These are phyloP conservation scores for Ibycter americanus DNA, from an alignment of 2,797 vertebrate species.

Conservation along the genomic window DNA sequence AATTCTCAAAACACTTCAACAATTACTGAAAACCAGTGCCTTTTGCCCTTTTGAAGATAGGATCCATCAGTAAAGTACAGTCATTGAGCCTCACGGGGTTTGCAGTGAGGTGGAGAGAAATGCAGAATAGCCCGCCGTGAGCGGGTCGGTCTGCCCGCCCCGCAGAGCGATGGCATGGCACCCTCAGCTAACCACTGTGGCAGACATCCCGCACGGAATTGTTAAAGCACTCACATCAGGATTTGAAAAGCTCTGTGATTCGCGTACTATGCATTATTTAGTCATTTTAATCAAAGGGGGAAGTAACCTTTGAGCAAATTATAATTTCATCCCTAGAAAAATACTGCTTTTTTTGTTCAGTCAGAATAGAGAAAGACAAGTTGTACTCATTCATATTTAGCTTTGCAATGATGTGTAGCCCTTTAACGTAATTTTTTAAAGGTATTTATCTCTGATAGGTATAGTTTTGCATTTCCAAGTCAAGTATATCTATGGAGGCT, in stretches of 20 bases:
- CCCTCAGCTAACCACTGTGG: background rate
- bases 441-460: background rate
- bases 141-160: accelerated
- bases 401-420: background rate
- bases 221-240: background rate
- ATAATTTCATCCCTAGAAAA: background rate
- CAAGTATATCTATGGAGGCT: background rate
- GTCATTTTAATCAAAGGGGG: background rate
- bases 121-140: accelerated
- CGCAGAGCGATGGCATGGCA: accelerated
- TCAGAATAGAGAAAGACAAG: background rate
- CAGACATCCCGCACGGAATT: background rate
- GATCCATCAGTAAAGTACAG: no score
- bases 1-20: background rate
- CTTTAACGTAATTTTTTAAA: background rate
- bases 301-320: background rate
- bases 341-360: background rate
- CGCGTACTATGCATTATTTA: background rate
- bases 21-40: background rate
- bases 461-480: background rate
- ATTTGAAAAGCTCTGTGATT: background rate
- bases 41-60: background rate
- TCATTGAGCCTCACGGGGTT: background rate
- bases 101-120: background rate
- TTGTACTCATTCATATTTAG: background rate